Base-by-base conservation (phyloP, 2,113 vertebrate genomes). In the Psammodynastes pulverulentus region DNA sequence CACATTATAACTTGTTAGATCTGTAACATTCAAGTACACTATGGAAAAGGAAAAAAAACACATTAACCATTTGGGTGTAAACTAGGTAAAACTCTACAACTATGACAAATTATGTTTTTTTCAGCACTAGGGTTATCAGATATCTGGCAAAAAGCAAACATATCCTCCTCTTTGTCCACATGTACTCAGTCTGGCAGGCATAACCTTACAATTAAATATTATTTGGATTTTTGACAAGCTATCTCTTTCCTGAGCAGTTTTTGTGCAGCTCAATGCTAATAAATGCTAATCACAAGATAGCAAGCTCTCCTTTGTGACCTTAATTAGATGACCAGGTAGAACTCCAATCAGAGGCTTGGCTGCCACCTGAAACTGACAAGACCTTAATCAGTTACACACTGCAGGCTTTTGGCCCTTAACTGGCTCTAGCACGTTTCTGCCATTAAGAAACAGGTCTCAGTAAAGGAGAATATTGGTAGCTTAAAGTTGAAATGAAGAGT, bases 1-100 rank as follows among this genome's bases (percentile, higher is more conserved):
- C 0, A 98, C 95, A 85, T 98, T 96, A 94, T 98, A 98, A 10
- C 97, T 98, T 96, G 97, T 98, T 67, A 99, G 95, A 96, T 98
- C 98, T 93, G 98, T 98, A 89, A 99, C 98, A 54, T 99, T 99
- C 95, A 99, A 98, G 97, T 98, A 99, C 5, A 99, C 99, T 99
- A 96, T 15, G 90, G 89, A 94, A 3, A 92, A 23, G 91, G 62
- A 90, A 93, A 62, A 88, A 17, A 93, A 1, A 84, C 0, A 34
- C 85, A 87, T 84, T 46, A 87, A 1, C 13, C 91, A 17, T 84
- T 29, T 91, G 10, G 13, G 43, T 92, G 93, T 21, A 91, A 0
- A 67, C 0, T 8, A 43, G 6, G 12, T 87, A 56, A 58, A 1
- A 19, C 9, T 72, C 34, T 67, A 43, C 46, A 94, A 93, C 92